phyloP scores from a whole-genome alignment of 2,888 invertebrate genomes.

The Drosophila ezoana region DNA sequence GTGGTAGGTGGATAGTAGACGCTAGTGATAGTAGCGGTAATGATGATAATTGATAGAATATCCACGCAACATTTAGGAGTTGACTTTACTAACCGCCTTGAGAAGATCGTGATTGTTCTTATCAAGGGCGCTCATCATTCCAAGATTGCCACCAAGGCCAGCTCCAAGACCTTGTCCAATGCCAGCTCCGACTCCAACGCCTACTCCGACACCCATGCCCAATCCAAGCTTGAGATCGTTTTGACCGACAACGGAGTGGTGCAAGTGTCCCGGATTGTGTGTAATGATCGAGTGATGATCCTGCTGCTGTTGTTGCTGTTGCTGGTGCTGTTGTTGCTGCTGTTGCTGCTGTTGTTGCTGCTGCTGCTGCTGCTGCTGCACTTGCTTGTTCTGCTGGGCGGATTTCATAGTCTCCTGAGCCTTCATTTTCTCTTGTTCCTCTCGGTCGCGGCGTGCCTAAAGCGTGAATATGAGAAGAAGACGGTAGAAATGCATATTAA shows the following conservation, averaged over 20 bases:
- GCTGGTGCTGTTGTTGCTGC: slow-evolving; percentile 79
- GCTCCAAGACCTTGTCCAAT: slow-evolving; percentile 81
- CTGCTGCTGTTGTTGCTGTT: slow-evolving; percentile 82
- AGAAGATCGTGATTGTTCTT: slow-evolving; percentile 85
- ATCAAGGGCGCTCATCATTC: slow-evolving; percentile 85
- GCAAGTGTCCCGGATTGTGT: slow-evolving; percentile 85
- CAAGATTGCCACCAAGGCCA: slow-evolving; percentile 84
- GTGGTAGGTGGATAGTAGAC: slow-evolving; percentile 9
- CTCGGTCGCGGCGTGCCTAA: slow-evolving; percentile 92
- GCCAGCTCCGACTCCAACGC: slow-evolving; percentile 74
- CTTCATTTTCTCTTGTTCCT: slow-evolving; percentile 96
- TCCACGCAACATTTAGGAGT: slow-evolving; percentile 82
- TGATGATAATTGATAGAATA: slow-evolving; percentile 8
- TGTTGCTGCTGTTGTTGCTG: slow-evolving; percentile 82
- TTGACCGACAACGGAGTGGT: slow-evolving; percentile 85
- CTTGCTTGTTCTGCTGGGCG: slow-evolving; percentile 90
- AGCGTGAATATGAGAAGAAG: background rate
- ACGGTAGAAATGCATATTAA: slow-evolving; percentile 9
- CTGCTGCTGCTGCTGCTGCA: slow-evolving; percentile 83
- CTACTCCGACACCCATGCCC: slow-evolving; percentile 83
- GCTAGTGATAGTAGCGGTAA: slow-evolving; percentile 42
- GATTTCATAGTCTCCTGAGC: slow-evolving; percentile 95
- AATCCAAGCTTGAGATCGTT: slow-evolving; percentile 85
- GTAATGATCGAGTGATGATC: slow-evolving; percentile 85
- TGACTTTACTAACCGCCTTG: slow-evolving; percentile 85